A percentile compares a stretch with the other conserved stretches of the same genome.
Evolutionary conservation across 2,888 invertebrate genomes (phyloP).

Genomic region (Miltochrista miniata): DNA sequence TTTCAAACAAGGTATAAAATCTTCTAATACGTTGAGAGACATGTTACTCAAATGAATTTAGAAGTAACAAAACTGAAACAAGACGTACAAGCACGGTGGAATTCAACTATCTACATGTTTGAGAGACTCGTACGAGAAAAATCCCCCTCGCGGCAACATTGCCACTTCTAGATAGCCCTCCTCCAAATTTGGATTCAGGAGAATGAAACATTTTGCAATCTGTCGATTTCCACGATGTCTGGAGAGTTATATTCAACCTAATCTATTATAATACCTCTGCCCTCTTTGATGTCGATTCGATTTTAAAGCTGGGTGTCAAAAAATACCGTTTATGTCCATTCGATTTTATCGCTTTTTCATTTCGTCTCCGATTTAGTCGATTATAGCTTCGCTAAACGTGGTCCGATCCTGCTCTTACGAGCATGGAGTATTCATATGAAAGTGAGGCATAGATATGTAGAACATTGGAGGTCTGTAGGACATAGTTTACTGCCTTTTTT

Average conservation of each 20-base stretch:
- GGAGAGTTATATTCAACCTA: constrained; percentile 21
- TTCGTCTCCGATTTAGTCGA: too few relatives aligned
- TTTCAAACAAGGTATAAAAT: neutral
- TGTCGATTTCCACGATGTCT: constrained; percentile 6
- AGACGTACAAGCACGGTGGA: constrained; percentile 16
- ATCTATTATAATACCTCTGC: constrained; percentile 15
- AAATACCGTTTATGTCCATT: too few relatives aligned
- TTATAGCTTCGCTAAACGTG: too few relatives aligned
- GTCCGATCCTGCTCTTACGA: too few relatives aligned
- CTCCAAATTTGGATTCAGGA: constrained; percentile 5
- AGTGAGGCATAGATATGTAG: too few relatives aligned
- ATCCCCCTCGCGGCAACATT: constrained; percentile 15
- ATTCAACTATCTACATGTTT: constrained; percentile 12
- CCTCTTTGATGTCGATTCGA: too few relatives aligned
- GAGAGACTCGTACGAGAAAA: constrained; percentile 15
- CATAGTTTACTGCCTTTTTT: too few relatives aligned
- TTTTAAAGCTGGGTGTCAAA: too few relatives aligned
- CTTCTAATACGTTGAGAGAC: neutral
- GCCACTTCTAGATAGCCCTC: constrained; percentile 9
- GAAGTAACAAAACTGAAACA: constrained; percentile 19
- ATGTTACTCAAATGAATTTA: constrained; percentile 16
- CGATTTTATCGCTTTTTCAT: too few relatives aligned
- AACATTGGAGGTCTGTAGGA: too few relatives aligned
- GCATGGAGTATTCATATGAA: too few relatives aligned
- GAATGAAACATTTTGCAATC: constrained; percentile 12